Evolutionary conservation across 2,113 vertebrate species (phyloP), one percentile per base, ranked within the genome.

Genomic region (Ciconia boyciana): DNA sequence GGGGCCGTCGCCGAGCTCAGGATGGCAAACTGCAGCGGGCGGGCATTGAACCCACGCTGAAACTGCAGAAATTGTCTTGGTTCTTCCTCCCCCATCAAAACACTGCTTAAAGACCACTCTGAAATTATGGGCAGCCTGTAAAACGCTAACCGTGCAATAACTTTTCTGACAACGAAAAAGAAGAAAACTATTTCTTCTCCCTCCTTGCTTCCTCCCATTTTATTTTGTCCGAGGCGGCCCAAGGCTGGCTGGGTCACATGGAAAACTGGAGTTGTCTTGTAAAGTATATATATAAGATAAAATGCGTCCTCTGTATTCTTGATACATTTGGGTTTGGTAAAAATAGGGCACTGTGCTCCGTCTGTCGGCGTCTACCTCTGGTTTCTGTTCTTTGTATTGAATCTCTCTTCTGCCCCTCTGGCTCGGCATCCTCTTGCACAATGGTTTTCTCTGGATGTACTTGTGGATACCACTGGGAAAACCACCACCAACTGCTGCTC

Each of bases 341-440:
- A 44, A 87, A 2, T 2, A 60, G 41, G 36, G 16, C 14, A 0
- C 28, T 15, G 74, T 25, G 57, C 39, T 78, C 41, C 1, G 3
- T 43, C 2, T 10, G 21, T 71, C 2, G 0, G 11, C 28, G 51
- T 6, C 9, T 43, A 10, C 62, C 44, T 81, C 46, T 68, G 95
- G 17, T 22, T 71, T 13, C 86, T 58, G 13, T 32, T 58, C 57
- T 6, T 22, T 13, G 13, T 28, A 7, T 5, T 9, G 20, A 15
- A 54, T 39, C 77, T 57, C 0, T 54, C 32, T 11, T 29, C 22
- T 54, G 32, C 55, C 48, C 31, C 55, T 11, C 0, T 3, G 16
- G 46, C 61, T 85, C 1, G 1, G 26, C 57, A 31, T 34, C 71
- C 31, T 70, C 22, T 36, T 2, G 0, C 54, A 6, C 0, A 1